phyloP scores from a whole-genome alignment of 2,888 invertebrate species.

The Thera obeliscata region DNA sequence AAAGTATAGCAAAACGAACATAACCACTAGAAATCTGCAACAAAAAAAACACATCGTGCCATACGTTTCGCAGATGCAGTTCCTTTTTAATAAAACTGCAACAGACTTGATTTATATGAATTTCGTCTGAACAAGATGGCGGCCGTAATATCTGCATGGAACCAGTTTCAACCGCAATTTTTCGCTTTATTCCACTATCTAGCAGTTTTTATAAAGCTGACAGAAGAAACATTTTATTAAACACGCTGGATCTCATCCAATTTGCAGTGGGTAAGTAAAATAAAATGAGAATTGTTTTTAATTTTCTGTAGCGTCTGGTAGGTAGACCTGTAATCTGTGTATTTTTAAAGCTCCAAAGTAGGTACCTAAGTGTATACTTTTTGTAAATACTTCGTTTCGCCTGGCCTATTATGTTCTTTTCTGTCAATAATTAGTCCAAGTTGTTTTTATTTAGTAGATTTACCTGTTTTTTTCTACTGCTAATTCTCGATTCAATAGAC shows the following conservation, averaged over 20 bases:
- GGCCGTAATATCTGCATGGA: slow-evolving; percentile 68
- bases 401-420: too few relatives aligned
- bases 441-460: too few relatives aligned
- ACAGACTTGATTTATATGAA: slow-evolving; percentile 69
- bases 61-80: slow-evolving; percentile 50
- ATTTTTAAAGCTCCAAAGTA: too few relatives aligned
- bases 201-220: slow-evolving; percentile 51
- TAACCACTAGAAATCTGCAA: slow-evolving; percentile 17
- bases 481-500: too few relatives aligned
- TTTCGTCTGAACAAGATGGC: slow-evolving; percentile 73
- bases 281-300: slow-evolving; percentile 32
- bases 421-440: too few relatives aligned
- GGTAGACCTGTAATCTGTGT: too few relatives aligned
- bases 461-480: too few relatives aligned
- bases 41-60: slow-evolving; percentile 38
- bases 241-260: slow-evolving; percentile 40
- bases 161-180: slow-evolving; percentile 62
- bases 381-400: too few relatives aligned
- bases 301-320: slow-evolving; percentile 12
- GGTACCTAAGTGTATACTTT: too few relatives aligned
- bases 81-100: slow-evolving; percentile 69
- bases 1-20: slow-evolving; percentile 14
- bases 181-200: slow-evolving; percentile 60
- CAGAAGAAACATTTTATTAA: slow-evolving; percentile 58
- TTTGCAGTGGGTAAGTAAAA: slow-evolving; percentile 36